Percentiles rank a stretch among this genome's conserved stretches.
Evolutionary conservation across 2,797 vertebrate species (phyloP).

Genomic region (Sebastes hubbsi): DNA sequence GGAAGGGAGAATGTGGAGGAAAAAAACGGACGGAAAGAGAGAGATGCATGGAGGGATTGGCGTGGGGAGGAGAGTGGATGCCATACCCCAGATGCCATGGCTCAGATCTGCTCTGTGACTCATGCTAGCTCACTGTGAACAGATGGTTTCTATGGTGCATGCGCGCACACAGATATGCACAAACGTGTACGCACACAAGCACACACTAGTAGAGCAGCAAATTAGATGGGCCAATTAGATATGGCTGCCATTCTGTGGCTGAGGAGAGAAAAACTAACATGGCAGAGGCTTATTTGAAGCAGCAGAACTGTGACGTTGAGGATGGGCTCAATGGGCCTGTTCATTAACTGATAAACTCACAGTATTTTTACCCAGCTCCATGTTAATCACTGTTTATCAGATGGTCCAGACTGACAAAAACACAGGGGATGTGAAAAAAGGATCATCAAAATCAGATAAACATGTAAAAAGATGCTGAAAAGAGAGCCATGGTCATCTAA

Average conservation of each 20-base stretch:
- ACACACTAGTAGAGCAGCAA: constrained; percentile 40
- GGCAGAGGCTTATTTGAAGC: constrained; percentile 47
- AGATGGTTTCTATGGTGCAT: constrained; percentile 79
- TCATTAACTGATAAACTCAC: constrained; percentile 52
- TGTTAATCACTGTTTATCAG: constrained; percentile 44
- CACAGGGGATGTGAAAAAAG: neutral
- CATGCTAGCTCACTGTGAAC: constrained; percentile 76
- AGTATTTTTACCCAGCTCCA: constrained; percentile 27
- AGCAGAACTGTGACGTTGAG: constrained; percentile 32
- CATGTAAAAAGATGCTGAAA: neutral
- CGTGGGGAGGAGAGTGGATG: constrained; percentile 49
- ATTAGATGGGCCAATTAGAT: constrained; percentile 73
- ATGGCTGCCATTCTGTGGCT: constrained; percentile 62
- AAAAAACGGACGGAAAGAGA: constrained; percentile 29
- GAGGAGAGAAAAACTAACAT: constrained; percentile 63
- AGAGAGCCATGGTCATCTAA: neutral
- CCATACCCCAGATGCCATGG: constrained; percentile 71
- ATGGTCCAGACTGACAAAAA: constrained; percentile 4
- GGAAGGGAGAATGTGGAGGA: constrained; percentile 1
- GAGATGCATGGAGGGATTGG: constrained; percentile 33
- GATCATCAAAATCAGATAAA: neutral
- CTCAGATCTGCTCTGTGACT: constrained; percentile 76
- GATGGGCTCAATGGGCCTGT: constrained; percentile 35
- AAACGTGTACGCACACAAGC: neutral
- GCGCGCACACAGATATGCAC: constrained; percentile 27